Percentiles rank a stretch among this genome's conserved stretches.
Conservation (phyloP, 92 coral and sea anemone species). For the Zoanthus sansibaricus region DNA sequence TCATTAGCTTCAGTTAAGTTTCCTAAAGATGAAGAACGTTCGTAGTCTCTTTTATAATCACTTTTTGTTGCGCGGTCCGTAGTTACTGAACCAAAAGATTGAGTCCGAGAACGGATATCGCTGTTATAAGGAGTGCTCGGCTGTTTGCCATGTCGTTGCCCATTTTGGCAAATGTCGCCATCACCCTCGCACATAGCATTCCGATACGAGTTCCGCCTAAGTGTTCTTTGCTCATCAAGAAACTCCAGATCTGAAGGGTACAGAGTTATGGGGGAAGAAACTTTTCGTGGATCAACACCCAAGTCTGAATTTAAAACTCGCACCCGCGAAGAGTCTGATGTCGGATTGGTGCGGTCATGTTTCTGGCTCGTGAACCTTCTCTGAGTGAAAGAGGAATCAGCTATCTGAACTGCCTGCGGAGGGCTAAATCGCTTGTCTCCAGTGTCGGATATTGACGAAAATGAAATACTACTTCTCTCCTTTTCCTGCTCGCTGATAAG, state of each 20-base stretch:
- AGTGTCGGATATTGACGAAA: conserved; percentile 76
- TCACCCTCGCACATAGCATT: conserved; percentile 77
- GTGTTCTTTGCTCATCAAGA: conserved; percentile 62
- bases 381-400: conserved; percentile 33
- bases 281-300: conserved; percentile 59
- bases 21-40: conserved; percentile 21
- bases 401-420: conserved; percentile 35
- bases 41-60: background rate
- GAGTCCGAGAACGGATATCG: conserved; percentile 16
- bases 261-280: conserved; percentile 43
- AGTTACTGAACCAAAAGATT: conserved; percentile 20
- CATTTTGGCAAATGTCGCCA: conserved; percentile 32
- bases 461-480: conserved; percentile 65
- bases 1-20: conserved; percentile 16
- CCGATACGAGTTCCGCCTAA: conserved; percentile 86
- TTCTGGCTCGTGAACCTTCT: conserved; percentile 40
- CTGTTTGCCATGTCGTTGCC: conserved; percentile 25
- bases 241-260: conserved; percentile 50
- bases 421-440: conserved; percentile 35
- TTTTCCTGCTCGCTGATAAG: conserved; percentile 81
- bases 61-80: background rate
- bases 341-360: conserved; percentile 47
- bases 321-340: conserved; percentile 46
- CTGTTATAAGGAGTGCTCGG: background rate
- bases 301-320: conserved; percentile 52